phyloP scores from a whole-genome alignment of 2,888 invertebrate genomes.

The Cryptocheilus praepositus region DNA sequence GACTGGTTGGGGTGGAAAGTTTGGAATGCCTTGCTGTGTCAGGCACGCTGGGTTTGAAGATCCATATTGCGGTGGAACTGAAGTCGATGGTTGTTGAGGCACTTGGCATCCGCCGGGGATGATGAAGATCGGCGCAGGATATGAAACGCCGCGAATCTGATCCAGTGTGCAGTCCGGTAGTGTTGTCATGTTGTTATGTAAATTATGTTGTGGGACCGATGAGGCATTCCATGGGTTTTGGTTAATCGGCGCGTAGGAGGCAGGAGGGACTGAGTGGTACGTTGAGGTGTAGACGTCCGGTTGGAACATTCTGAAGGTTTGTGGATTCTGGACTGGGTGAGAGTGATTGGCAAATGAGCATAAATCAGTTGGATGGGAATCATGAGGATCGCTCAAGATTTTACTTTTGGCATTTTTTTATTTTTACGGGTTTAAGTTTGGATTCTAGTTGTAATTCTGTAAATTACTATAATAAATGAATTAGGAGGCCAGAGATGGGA shows the following conservation, averaged over 20 bases:
- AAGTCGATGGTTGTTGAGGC: constrained; percentile 20
- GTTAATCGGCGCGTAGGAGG: constrained; percentile 16
- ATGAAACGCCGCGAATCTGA: constrained; percentile 57
- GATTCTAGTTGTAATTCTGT: too few relatives aligned
- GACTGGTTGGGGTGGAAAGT: constrained; percentile 29
- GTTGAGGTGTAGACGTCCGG: constrained; percentile 27
- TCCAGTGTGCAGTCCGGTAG: constrained; percentile 57
- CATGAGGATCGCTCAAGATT: too few relatives aligned
- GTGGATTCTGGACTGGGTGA: too few relatives aligned
- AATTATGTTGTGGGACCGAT: constrained; percentile 12
- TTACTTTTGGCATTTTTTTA: too few relatives aligned
- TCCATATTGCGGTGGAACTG: constrained; percentile 16
- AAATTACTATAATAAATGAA: too few relatives aligned
- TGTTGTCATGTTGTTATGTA: constrained; percentile 11
- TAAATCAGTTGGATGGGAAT: too few relatives aligned
- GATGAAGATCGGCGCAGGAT: constrained; percentile 63
- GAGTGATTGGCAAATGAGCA: too few relatives aligned
- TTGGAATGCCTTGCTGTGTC: constrained; percentile 20
- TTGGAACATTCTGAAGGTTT: neutral
- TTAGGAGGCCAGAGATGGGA: too few relatives aligned
- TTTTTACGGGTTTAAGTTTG: too few relatives aligned
- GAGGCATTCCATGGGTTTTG: constrained; percentile 14
- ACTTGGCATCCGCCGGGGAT: constrained; percentile 56
- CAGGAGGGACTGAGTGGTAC: constrained; percentile 18
- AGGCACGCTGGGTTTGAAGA: neutral